Evolutionary conservation across 2,888 invertebrate species (phyloP), one percentile per base, ranked within the genome.

Genomic region (Dicyrtomina minuta): DNA sequence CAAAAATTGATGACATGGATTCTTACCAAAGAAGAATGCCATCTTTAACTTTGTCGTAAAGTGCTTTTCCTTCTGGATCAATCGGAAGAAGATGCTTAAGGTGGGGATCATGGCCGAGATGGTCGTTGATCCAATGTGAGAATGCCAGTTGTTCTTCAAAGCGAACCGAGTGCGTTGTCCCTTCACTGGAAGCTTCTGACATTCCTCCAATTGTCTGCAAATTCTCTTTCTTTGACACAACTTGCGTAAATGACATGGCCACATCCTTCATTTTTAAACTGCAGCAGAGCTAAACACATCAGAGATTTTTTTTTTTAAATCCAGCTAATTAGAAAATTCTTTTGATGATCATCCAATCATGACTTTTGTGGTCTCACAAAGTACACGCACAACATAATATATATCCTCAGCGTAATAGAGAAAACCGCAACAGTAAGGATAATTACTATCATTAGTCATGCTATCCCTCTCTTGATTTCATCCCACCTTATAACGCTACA

Each of bases 91-190:
- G 85, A 80, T 94, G 92, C 79, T 89, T 88, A 33, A 97, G 87
- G 82, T 98, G 97, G 0, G 90, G 88, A 83, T 98, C 98, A 76
- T 89, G 88, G 22, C 88, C 88, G 79, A 99, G 84, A 84, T 95
- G 94, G 75, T 92, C 91, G 84, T 98, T 99, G 79, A 99, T 96
- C 98, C 98, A 99, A 78, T 97, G 95, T 66, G 97, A 94, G 85
- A 99, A 99, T 44, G 98, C 98, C 80, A 96, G 87, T 83, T 96
- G 96, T 82, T 99, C 98, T 82, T 96, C 94, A 27, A 91, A 85
- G 1, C 94, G 87, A 0, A 99, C 96, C 1, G 96, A 96, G 84
- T 99, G 99, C 59, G 95, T 95, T 68, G 96, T 96, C 80, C 95
- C 95, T 83, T 93, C 95, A 79, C 93, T 93, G 24, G 95, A 95